Base-by-base conservation (phyloP, 2,797 vertebrate species). In the Characodon lateralis region DNA sequence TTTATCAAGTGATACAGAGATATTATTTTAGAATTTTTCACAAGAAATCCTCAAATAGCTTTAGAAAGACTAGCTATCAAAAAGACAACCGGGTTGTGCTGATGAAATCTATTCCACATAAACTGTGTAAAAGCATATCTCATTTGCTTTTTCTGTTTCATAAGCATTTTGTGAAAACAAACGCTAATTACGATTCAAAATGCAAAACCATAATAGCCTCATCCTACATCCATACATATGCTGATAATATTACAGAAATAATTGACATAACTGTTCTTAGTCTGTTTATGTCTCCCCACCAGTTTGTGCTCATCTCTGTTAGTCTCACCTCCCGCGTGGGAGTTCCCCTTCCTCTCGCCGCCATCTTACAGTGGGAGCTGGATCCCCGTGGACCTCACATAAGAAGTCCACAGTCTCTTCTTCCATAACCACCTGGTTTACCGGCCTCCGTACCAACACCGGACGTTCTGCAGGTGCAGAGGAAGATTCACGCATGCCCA, bases 311-410 rank as follows among this genome's bases (percentile, higher is more conserved):
- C 55, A 41, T 41, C 72, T 68, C 78, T 0, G 39, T 83, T 3
- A 0, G 12, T 24, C 95, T 96, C 90, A 98, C 98, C 98, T 97
- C 83, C 97, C 97, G 0, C 91, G 90, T 0, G 98, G 98, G 80
- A 99, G 95, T 77, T 98, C 97, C 3, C 97, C 97, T 56, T 98
- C 97, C 73, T 99, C 98, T 85, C 97, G 94, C 48, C 92, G 95
- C 98, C 98, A 99, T 39, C 93, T 95, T 0, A 95, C 93, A 0
- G 87, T 95, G 0, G 98, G 98, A 16, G 88, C 94, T 0, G 98
- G 98, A 76, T 99, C 98, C 48, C 98, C 98, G 0, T 97, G 94
- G 0, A 93, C 98, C 84, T 98, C 96, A 0, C 98, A 99, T 16
- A 96, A 87, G 83, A 99, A 98, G 88, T 97, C 97, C 2, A 93